Evolutionary conservation across 2,113 vertebrate genomes (phyloP).

Genomic region (Tragelaphus strepsiceros): DNA sequence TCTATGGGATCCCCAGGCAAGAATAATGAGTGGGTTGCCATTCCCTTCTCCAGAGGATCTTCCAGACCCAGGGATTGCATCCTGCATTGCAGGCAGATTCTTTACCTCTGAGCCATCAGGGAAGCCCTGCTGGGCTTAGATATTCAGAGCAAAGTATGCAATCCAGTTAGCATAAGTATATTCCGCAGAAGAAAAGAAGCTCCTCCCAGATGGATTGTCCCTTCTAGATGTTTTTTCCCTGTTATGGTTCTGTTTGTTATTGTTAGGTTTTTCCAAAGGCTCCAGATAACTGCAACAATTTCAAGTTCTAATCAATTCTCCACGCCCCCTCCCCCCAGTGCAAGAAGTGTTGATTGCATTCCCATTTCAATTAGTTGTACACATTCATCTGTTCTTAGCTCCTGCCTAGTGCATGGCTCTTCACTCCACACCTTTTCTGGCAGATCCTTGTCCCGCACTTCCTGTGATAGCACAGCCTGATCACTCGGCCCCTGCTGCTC

Average conservation of each 20-base stretch:
- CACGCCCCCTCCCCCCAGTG: not conserved
- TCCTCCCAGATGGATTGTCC: not conserved
- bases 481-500: conserved; percentile 27
- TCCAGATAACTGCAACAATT: conserved; percentile 27
- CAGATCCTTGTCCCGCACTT: conserved; percentile 40
- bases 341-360: conserved; percentile 48
- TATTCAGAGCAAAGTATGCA: not conserved
- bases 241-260: conserved; percentile 52
- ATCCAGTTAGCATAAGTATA: not conserved
- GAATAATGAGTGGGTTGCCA: not conserved
- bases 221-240: not conserved
- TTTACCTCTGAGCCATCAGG: not conserved
- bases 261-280: not conserved
- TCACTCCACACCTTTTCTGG: conserved; percentile 46
- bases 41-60: not conserved
- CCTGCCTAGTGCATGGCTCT: conserved; percentile 62
- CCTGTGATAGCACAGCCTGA: conserved; percentile 58
- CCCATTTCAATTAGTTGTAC: conserved; percentile 62
- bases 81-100: not conserved
- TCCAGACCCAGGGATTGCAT: not conserved
- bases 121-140: not conserved
- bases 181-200: not conserved
- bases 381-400: conserved; percentile 70
- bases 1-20: not conserved
- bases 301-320: conserved; percentile 43